Evolutionary conservation across 1,140 invertebrate genomes (phyloP), one percentile per base, ranked within the genome.

Genomic region (Papilio dardanus): DNA sequence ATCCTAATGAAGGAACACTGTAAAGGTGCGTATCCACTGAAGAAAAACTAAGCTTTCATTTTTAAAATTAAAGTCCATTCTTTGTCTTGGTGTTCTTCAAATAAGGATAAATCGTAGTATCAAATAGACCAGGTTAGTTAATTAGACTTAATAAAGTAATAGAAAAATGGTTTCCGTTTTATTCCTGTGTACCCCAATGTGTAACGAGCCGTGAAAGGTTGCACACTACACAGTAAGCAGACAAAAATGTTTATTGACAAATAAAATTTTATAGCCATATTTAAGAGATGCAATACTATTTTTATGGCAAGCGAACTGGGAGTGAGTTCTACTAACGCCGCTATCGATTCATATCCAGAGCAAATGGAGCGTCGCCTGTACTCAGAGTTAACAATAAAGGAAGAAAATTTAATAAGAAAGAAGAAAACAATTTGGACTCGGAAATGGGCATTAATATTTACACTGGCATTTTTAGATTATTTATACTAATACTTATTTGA

Each of bases 241-340:
- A 58, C 21, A 58, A 58, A 58, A 58, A 58, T 58, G 54, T 58
- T 58, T 58, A 58, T 58, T 58, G 54, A 50, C 10, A 24, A 28
- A 58, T 28, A 58, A 58, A 58, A 58, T 58, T 58, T 58, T 28
- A 58, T 58, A 30, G 0, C 54, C 24, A 21, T 58, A 58, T 58
- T 58, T 12, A 21, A 58, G 54, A 58, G 54, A 58, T 58, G 54
- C 54, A 58, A 28, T 58, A 58, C 54, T 54, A 58, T 58, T 58
- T 58, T 58, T 24, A 58, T 58, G 54, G 21, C 54, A 58, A 24
- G 21, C 14, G 21, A 58, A 54, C 50, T 28, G 54, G 21, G 21
- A 58, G 21, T 58, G 54, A 58, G 54, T 58, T 58, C 50, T 54
- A 12, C 54, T 30, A 58, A 58, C 54, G 54, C 21, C 54, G 21